Percentiles rank a stretch among this genome's conserved stretches.
Conservation (phyloP, 2,113 vertebrate genomes). For the Stomatorhinus ivindoensis region DNA sequence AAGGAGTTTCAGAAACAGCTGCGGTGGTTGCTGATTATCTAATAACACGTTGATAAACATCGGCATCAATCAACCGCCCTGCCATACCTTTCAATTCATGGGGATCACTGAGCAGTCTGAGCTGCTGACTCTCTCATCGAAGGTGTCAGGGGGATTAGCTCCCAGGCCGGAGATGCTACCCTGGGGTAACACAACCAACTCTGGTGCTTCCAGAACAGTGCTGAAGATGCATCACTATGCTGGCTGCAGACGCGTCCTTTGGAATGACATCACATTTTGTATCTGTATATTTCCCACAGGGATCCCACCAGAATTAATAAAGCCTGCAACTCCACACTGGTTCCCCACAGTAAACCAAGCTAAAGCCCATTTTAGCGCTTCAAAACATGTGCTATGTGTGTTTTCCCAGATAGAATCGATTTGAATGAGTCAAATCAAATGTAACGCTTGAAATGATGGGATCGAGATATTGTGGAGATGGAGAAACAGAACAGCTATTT, state of each 20-base stretch:
- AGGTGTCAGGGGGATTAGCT: slow-evolving; percentile 11
- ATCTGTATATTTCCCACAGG: slow-evolving; percentile 25
- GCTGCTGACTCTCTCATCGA: slow-evolving; percentile 56
- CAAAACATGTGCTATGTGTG: not conserved
- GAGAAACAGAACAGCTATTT: not conserved
- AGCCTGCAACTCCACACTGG: no score
- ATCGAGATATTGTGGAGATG: not conserved
- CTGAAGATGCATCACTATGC: slow-evolving; percentile 9
- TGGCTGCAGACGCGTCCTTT: not conserved
- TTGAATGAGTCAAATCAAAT: not conserved
- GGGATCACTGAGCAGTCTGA: slow-evolving; percentile 51
- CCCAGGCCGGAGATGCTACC: no score
- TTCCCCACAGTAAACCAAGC: not conserved
- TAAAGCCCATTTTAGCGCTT: not conserved
- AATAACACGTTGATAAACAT: slow-evolving; percentile 65
- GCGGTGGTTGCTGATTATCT: slow-evolving; percentile 61
- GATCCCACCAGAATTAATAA: not conserved
- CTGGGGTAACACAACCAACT: slow-evolving; percentile 42
- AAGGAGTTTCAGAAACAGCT: slow-evolving; percentile 53
- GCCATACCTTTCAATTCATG: slow-evolving; percentile 57
- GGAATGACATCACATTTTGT: slow-evolving; percentile 33
- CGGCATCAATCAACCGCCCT: slow-evolving; percentile 59
- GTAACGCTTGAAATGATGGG: not conserved
- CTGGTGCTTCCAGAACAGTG: slow-evolving; percentile 36
- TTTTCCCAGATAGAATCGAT: not conserved